Evolutionary conservation across 2,888 invertebrate genomes (phyloP).

Genomic region (Mamestra brassicae): DNA sequence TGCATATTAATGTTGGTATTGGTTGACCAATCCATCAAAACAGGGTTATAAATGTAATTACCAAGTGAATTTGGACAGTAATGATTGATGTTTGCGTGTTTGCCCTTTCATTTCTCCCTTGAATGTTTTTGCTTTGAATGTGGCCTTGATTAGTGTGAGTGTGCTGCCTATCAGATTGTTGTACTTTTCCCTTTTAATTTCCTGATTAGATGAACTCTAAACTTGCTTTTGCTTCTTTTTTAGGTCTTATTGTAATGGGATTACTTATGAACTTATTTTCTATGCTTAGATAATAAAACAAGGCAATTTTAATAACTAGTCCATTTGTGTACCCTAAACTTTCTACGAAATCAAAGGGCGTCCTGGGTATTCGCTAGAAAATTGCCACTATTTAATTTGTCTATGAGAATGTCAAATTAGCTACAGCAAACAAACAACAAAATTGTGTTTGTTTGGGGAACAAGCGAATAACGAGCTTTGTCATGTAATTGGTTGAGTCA

Average conservation of each 20-base stretch:
- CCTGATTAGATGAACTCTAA: background rate
- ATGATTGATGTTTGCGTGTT: conserved; percentile 55
- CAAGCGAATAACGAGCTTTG: conserved; percentile 31
- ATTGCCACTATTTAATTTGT: conserved; percentile 1
- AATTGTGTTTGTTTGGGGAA: conserved; percentile 16
- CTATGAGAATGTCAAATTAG: conserved; percentile 2
- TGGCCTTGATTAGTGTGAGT: conserved; percentile 40
- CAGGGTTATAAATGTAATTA: conserved; percentile 35
- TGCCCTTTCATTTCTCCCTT: conserved; percentile 50
- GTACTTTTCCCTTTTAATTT: conserved; percentile 12
- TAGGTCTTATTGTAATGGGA: background rate
- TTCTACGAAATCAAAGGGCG: background rate
- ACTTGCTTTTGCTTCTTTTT: background rate
- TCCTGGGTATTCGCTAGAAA: background rate
- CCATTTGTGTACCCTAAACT: background rate
- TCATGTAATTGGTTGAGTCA: conserved; percentile 1
- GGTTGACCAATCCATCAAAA: conserved; percentile 13
- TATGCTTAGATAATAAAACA: background rate
- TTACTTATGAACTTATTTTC: background rate
- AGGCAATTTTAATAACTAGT: background rate
- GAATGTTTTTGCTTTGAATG: conserved; percentile 28
- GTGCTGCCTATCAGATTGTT: conserved; percentile 4
- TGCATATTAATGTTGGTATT: background rate
- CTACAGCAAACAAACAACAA: conserved; percentile 23
- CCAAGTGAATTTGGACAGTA: conserved; percentile 55